Conservation (phyloP, 2,888 invertebrate genomes). For the Leucozona laternaria region DNA sequence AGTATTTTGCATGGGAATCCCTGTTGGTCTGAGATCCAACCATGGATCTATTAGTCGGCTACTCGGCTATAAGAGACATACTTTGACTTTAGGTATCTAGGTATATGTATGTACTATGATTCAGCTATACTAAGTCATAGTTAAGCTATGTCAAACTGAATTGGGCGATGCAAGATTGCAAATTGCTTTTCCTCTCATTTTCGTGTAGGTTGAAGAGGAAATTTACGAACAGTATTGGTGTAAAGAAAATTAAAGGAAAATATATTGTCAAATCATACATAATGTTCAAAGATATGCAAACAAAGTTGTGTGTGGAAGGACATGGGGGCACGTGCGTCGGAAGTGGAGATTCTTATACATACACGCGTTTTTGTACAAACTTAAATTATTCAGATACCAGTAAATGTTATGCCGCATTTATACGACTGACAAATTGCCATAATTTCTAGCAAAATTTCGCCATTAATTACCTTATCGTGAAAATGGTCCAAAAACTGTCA, state of each 20-base stretch:
- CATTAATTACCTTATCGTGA: too few relatives aligned
- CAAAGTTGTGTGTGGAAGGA: too few relatives aligned
- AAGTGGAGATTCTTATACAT: too few relatives aligned
- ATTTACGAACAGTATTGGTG: conserved; percentile 38
- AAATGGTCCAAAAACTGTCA: too few relatives aligned
- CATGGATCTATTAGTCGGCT: conserved; percentile 9
- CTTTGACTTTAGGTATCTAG: conserved; percentile 33
- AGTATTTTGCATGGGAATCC: conserved; percentile 55
- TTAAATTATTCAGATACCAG: too few relatives aligned
- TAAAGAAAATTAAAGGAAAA: not conserved
- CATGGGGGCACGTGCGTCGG: too few relatives aligned
- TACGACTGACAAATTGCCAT: too few relatives aligned
- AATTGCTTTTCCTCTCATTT: conserved; percentile 71
- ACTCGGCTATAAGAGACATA: conserved; percentile 36
- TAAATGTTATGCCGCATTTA: too few relatives aligned
- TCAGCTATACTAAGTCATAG: conserved; percentile 67
- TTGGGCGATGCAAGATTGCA: conserved; percentile 72
- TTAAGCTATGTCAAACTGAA: conserved; percentile 70
- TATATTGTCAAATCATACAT: too few relatives aligned
- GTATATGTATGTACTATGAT: not conserved
- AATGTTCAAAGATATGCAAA: too few relatives aligned
- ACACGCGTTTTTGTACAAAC: too few relatives aligned
- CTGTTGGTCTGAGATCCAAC: conserved; percentile 15
- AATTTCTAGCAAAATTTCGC: too few relatives aligned
- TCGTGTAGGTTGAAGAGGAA: conserved; percentile 18